Evolutionary conservation across 2,113 vertebrate species (phyloP).

Genomic region (Arizona elegans): DNA sequence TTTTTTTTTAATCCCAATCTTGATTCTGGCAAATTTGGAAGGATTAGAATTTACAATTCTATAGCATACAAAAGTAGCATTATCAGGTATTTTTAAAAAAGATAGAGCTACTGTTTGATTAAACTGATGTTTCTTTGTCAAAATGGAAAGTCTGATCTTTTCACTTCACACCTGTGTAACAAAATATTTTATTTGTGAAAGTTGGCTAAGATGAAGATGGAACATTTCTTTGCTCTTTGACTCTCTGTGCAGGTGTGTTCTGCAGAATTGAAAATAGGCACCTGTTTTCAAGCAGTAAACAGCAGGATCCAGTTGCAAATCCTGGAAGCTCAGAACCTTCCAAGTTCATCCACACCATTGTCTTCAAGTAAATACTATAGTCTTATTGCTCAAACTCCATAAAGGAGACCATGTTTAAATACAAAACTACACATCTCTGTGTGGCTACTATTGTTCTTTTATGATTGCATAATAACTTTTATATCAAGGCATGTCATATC

Average conservation of each 20-base stretch:
- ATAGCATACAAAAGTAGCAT: neutral
- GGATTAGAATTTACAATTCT: neutral
- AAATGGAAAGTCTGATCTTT: neutral
- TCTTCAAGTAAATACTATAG: slow-evolving; percentile 75
- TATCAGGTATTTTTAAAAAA: neutral
- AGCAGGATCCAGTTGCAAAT: slow-evolving; percentile 91
- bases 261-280: slow-evolving; percentile 85
- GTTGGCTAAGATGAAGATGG: slow-evolving; percentile 53
- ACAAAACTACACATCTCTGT: slow-evolving; percentile 23
- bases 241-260: slow-evolving; percentile 73
- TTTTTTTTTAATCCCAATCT: neutral
- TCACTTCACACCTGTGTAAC: slow-evolving; percentile 12
- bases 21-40: neutral
- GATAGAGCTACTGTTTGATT: neutral
- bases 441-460: slow-evolving; percentile 51
- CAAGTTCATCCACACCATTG: slow-evolving; percentile 79
- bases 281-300: slow-evolving; percentile 92
- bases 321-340: slow-evolving; percentile 86
- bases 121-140: neutral
- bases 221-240: slow-evolving; percentile 45
- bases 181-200: slow-evolving; percentile 51
- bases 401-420: slow-evolving; percentile 15
- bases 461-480: slow-evolving; percentile 45
- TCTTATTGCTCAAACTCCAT: slow-evolving; percentile 29
- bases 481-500: slow-evolving; percentile 43